Evolutionary conservation across 2,797 vertebrate species (phyloP).

Genomic region (Silurus lanzhouensis): DNA sequence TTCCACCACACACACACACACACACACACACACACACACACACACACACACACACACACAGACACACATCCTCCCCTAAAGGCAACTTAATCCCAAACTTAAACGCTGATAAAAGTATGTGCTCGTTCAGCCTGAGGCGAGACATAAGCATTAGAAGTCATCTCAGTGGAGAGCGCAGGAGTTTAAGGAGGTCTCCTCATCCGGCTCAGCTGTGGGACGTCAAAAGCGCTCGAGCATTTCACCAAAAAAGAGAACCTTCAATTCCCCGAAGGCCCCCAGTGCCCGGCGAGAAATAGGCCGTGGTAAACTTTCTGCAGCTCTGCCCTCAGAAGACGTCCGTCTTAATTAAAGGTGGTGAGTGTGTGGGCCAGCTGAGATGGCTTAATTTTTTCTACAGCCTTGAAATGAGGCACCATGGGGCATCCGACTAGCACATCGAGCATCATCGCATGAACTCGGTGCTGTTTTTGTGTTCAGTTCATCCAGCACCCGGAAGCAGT

Average conservation of each 20-base stretch:
- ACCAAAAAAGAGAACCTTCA: constrained; percentile 34
- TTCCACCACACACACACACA: background rate
- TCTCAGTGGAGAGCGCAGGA: constrained; percentile 47
- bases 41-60: no score
- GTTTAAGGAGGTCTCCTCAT: constrained; percentile 58
- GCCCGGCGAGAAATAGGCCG: constrained; percentile 45
- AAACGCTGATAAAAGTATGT: constrained; percentile 8
- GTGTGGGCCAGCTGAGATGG: constrained; percentile 23
- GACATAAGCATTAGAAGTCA: constrained; percentile 44
- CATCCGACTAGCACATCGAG: background rate
- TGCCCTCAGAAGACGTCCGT: constrained; percentile 47
- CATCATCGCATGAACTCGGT: background rate
- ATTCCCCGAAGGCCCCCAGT: constrained; percentile 26
- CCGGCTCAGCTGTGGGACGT: constrained; percentile 38
- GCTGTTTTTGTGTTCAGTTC: background rate
- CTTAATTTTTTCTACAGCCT: background rate
- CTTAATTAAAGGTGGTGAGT: constrained; percentile 54
- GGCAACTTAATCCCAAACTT: background rate
- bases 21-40: no score
- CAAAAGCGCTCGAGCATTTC: constrained; percentile 48
- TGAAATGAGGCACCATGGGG: constrained; percentile 4
- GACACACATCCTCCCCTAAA: background rate
- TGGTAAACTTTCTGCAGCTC: constrained; percentile 43
- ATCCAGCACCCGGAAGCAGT: background rate
- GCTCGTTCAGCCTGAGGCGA: constrained; percentile 11